Conservation (phyloP, 2,797 vertebrate genomes). For the Smutsia temminckii region DNA sequence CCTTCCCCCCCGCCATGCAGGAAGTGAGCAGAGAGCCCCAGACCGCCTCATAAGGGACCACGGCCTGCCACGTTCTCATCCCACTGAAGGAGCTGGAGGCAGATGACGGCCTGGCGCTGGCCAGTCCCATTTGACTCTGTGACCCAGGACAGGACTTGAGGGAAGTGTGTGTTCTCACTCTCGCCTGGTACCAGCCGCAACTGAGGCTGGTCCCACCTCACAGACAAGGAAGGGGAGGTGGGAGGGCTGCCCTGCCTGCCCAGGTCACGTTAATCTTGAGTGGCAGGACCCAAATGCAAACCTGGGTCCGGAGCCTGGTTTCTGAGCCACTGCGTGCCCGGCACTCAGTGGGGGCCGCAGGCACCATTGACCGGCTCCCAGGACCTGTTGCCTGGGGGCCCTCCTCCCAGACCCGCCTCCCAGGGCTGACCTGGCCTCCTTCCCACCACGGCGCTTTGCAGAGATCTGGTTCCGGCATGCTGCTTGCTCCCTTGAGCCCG, state of each 20-base stretch:
- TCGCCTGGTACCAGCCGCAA: too few relatives aligned
- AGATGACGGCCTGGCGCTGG: neutral
- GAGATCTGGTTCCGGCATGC: accelerated
- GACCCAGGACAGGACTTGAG: accelerated
- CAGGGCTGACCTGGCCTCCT: neutral
- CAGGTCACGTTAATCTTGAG: accelerated
- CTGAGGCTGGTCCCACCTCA: neutral
- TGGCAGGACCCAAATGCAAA: neutral
- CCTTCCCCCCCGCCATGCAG: too few relatives aligned
- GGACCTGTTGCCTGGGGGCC: neutral
- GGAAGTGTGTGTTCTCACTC: accelerated
- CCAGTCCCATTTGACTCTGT: too few relatives aligned
- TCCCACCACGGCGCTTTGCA: accelerated
- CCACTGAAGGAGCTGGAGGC: neutral
- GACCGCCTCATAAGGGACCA: neutral
- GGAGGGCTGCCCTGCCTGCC: neutral
- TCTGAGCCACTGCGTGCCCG: neutral
- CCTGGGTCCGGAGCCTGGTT: neutral
- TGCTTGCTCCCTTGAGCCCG: neutral
- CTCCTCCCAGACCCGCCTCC: neutral
- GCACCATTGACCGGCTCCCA: neutral
- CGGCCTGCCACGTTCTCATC: neutral
- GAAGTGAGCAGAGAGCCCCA: accelerated
- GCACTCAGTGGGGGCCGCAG: neutral
- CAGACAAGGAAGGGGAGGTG: neutral